Conservation (phyloP, 1,140 invertebrate genomes). For the Drosophila bipectinata region DNA sequence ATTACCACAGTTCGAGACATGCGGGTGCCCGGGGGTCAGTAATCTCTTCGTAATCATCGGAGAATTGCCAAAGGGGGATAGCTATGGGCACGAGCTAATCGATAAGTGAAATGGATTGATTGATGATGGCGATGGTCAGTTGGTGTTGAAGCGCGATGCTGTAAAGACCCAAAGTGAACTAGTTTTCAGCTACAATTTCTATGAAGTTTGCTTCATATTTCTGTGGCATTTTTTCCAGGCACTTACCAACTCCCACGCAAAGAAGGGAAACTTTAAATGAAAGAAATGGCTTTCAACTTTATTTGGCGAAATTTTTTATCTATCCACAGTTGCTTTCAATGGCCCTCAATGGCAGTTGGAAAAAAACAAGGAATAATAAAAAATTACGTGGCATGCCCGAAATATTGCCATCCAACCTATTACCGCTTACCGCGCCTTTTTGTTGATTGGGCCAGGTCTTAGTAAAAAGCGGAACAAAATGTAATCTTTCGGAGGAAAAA, state of each 20-base stretch:
- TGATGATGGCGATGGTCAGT: constrained; percentile 44
- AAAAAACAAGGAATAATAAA: constrained; percentile 50
- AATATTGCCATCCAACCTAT: constrained; percentile 61
- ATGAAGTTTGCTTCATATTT: background rate
- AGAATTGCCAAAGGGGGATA: constrained; percentile 19
- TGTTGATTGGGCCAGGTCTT: constrained; percentile 52
- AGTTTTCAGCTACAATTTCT: constrained; percentile 17
- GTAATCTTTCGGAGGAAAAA: constrained; percentile 16
- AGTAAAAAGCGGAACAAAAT: constrained; percentile 7
- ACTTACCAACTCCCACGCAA: constrained; percentile 16
- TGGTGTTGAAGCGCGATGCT: constrained; percentile 4
- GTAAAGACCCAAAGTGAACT: constrained; percentile 26
- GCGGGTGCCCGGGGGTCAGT: constrained; percentile 38
- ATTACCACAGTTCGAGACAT: constrained; percentile 40
- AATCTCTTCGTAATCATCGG: constrained; percentile 9
- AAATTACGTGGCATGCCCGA: constrained; percentile 38
- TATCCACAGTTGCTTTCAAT: constrained; percentile 24
- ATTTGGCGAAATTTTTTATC: constrained; percentile 19
- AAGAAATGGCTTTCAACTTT: constrained; percentile 21
- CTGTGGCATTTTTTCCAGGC: constrained; percentile 4
- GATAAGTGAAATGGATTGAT: constrained; percentile 64
- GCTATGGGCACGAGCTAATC: constrained; percentile 54
- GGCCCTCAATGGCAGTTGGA: constrained; percentile 29
- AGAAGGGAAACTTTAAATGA: constrained; percentile 11
- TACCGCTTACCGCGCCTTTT: constrained; percentile 55